Conservation (phyloP, 2,888 invertebrate species). For the Mythimna vitellina region DNA sequence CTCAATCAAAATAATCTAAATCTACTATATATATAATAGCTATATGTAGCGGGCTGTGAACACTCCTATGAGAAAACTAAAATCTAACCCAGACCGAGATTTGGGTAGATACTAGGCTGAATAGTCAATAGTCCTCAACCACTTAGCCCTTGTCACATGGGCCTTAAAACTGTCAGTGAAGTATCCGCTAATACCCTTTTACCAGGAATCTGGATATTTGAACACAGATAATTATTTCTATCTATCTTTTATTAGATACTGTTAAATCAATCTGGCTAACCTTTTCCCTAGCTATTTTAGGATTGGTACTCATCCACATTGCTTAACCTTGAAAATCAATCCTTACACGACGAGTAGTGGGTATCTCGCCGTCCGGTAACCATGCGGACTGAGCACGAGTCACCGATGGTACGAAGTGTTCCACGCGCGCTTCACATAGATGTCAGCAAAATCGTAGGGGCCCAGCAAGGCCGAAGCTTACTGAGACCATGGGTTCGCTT, state of each 20-base stretch:
- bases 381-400: too few species aligned
- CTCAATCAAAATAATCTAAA: neutral
- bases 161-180: constrained; percentile 11
- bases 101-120: neutral
- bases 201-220: constrained; percentile 2
- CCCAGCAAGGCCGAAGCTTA: too few species aligned
- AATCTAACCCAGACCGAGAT: neutral
- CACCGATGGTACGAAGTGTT: too few species aligned
- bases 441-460: too few species aligned
- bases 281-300: too few species aligned
- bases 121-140: neutral
- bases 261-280: neutral
- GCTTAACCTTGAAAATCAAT: neutral
- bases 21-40: neutral
- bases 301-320: too few species aligned
- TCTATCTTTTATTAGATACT: neutral
- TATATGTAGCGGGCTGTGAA: too few species aligned
- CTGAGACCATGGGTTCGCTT: too few species aligned
- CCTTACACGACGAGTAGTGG: too few species aligned
- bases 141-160: constrained; percentile 16
- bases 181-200: constrained; percentile 13
- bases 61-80: neutral
- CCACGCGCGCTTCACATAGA: too few species aligned
- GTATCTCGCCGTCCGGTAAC: too few species aligned
- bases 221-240: neutral